Evolutionary conservation across 2,113 vertebrate genomes (phyloP), one percentile per base, ranked within the genome.

Genomic region (Saguinus imperator): DNA sequence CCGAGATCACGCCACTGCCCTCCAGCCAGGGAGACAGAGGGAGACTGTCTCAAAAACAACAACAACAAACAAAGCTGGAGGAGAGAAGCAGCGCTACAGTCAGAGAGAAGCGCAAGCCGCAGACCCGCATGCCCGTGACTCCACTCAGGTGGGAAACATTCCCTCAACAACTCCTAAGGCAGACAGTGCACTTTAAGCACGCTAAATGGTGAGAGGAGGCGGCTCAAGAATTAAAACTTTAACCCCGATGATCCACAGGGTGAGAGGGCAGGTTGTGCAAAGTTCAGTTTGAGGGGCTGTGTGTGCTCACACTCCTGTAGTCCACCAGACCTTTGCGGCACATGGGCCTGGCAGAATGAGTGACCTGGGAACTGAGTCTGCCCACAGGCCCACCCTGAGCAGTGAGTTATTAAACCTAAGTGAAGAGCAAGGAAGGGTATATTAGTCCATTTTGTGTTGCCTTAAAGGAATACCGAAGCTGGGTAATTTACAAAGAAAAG

Each of bases 341-440:
- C 1, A 0, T 3, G 29, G 48, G 0, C 37, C 52, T 66, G 40
- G n/a, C 57, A 17, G 20, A 61, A 57, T 2, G 8, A 4, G 9
- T 55, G 50, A 43, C 72, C 70, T 4, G 10, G n/a, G 75, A 61
- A 52, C 37, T 3, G 27, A 37, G 21, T 17, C 17, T 5, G 18
- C 6, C 84, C 61, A 21, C 61, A 20, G 72, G 55, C 17, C 50
- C 16, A 8, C 23, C 48, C 89, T 48, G 17, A 50, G 37, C 66
- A 11, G 79, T 5, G 29, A 70, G 73, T 29, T 43, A 43, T 13
- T 43, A 43, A 75, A 75, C 72, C 43, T 12, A 6, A 10, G 52
- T 25, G 48, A 35, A 17, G 29, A 75, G 75, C 76, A 29, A 55
- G 57, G 37, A 13, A 29, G 27, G 61, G 27, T 64, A 64, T 29